phyloP scores from a whole-genome alignment of 2,888 invertebrate species.

The Linnaemya tessellans region DNA sequence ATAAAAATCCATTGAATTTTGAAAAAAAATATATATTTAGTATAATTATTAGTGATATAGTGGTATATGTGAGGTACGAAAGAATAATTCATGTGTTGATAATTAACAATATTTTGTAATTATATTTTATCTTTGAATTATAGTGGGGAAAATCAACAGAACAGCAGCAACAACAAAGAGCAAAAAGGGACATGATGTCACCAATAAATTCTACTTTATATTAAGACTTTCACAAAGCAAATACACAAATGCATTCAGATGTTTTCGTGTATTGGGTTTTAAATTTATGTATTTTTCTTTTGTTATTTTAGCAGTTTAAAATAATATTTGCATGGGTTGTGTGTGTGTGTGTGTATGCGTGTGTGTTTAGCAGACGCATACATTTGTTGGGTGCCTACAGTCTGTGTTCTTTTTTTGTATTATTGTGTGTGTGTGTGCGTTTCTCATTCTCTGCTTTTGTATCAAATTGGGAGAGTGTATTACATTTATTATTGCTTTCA shows the following conservation, averaged over 20 bases:
- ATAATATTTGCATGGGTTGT: not conserved
- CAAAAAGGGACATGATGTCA: conserved; percentile 24
- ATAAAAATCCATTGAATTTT: too few species aligned
- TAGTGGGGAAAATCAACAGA: conserved; percentile 37
- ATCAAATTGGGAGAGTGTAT: conserved; percentile 7
- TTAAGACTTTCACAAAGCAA: not conserved
- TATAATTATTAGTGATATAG: too few species aligned
- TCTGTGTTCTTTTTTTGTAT: not conserved
- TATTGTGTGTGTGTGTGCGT: not conserved
- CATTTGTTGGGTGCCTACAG: not conserved
- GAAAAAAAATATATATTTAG: too few species aligned
- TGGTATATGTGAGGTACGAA: not conserved
- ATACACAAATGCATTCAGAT: not conserved
- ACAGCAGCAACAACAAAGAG: not conserved
- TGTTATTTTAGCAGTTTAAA: not conserved
- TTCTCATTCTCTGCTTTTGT: not conserved
- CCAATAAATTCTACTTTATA: not conserved
- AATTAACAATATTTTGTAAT: not conserved
- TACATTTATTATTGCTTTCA: conserved; percentile 8
- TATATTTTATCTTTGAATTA: conserved; percentile 4
- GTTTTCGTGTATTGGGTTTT: not conserved
- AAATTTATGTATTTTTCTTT: not conserved
- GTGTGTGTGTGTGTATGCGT: not conserved
- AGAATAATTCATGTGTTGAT: not conserved
- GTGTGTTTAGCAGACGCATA: not conserved